Percentiles rank a stretch among this genome's conserved stretches.
Evolutionary conservation across 1,140 invertebrate species (phyloP).

Genomic region (Drosophila ficusphila): DNA sequence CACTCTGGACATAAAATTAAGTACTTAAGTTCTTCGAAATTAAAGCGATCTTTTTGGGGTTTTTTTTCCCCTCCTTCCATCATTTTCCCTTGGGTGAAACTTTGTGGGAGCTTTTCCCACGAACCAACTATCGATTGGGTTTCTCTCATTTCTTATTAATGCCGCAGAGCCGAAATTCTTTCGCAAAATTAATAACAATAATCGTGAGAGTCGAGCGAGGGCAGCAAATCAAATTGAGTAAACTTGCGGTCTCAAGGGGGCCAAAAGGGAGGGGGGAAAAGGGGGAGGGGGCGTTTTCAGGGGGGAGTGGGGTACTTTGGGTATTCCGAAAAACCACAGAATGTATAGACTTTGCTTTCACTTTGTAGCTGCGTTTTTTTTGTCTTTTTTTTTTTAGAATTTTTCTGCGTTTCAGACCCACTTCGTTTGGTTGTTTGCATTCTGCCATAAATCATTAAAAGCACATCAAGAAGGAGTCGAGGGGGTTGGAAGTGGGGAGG

Average conservation of each 20-base stretch:
- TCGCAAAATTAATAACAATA: constrained; percentile 71
- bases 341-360: constrained; percentile 40
- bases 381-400: constrained; percentile 4
- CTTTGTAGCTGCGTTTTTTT: constrained; percentile 22
- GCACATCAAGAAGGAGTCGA: constrained; percentile 37
- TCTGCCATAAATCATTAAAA: constrained; percentile 68
- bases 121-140: constrained; percentile 28
- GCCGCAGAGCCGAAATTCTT: constrained; percentile 56
- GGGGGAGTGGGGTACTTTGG: background rate
- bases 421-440: constrained; percentile 51
- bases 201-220: constrained; percentile 32
- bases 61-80: no score
- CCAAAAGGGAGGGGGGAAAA: no score
- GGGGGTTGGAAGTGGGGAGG: background rate
- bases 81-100: background rate
- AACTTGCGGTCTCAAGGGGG: constrained; percentile 40
- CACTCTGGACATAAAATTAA: background rate
- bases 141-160: constrained; percentile 68
- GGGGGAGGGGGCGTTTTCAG: no score
- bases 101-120: background rate
- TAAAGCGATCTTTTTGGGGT: background rate
- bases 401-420: constrained; percentile 11
- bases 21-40: background rate
- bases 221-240: constrained; percentile 60
- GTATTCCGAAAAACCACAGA: constrained; percentile 38